A percentile compares a stretch with the other conserved stretches of the same genome.
phyloP scores from a whole-genome alignment of 2,888 invertebrate genomes.

The Thymelicus lineola region DNA sequence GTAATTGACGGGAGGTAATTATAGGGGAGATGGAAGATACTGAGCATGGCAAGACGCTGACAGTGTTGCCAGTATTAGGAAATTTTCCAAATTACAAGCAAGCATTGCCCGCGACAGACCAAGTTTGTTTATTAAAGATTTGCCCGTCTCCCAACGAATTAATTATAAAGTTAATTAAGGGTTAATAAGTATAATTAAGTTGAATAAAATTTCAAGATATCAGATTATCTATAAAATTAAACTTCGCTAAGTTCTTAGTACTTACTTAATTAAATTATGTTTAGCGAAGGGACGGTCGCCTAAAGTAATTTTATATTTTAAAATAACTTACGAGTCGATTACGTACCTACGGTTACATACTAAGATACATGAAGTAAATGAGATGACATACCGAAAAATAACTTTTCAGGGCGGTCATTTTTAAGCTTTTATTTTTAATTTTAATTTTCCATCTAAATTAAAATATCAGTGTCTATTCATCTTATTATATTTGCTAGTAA shows the following conservation, averaged over 20 bases:
- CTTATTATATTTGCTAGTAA: no score
- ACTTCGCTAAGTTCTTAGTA: conserved; percentile 23
- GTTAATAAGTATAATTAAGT: conserved; percentile 40
- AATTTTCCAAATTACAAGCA: conserved; percentile 47
- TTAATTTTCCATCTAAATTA: no score
- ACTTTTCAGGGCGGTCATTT: no score
- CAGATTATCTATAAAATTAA: conserved; percentile 27
- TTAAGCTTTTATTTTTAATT: no score
- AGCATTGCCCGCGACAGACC: conserved; percentile 47
- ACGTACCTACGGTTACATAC: no score
- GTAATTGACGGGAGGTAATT: conserved; percentile 80
- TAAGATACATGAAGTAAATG: no score
- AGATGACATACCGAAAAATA: no score
- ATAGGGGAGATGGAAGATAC: conserved; percentile 60
- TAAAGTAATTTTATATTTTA: conserved; percentile 3
- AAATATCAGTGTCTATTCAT: no score
- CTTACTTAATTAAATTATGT: conserved; percentile 26
- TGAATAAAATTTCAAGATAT: conserved; percentile 34
- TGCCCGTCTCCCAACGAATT: conserved; percentile 45
- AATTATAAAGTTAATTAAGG: conserved; percentile 63
- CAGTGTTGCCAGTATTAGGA: conserved; percentile 59
- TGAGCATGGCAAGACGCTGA: conserved; percentile 57
- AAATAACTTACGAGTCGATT: not conserved
- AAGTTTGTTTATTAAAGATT: conserved; percentile 61
- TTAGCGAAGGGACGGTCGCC: conserved; percentile 6